These are phyloP conservation scores for Paracentrotus lividus DNA, from an alignment of 53 echinoderm and acorn worm genomes.

Conservation along the genomic window DNA sequence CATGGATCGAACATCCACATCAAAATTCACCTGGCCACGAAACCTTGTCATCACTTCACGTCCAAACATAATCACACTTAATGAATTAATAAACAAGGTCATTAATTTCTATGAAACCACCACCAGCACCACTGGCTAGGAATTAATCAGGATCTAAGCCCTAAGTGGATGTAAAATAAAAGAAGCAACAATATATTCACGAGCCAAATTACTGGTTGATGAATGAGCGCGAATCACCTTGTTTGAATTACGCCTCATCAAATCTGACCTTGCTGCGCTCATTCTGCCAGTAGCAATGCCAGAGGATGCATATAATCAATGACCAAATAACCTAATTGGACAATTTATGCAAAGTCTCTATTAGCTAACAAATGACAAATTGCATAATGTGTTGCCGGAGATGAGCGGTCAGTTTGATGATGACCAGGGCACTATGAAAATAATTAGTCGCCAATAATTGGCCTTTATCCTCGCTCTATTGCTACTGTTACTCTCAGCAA, in stretches of 20 bases:
- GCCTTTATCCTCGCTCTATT: neutral
- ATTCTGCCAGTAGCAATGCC: neutral
- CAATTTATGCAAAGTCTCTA: constrained; percentile 24
- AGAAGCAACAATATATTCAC: neutral
- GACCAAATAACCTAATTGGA: constrained; percentile 51
- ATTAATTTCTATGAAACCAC: constrained; percentile 3
- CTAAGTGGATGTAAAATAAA: neutral
- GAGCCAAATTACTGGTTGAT: constrained; percentile 27
- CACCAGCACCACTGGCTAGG: neutral
- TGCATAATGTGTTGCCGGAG: neutral
- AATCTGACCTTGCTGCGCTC: constrained; percentile 18
- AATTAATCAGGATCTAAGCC: constrained; percentile 21
- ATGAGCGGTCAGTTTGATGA: neutral
- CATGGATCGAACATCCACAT: neutral
- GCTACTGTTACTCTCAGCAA: neutral
- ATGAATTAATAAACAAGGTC: constrained; percentile 24
- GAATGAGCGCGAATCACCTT: neutral
- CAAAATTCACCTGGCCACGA: neutral
- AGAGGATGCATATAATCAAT: constrained; percentile 19
- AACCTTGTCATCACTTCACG: constrained; percentile 10
- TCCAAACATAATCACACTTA: constrained; percentile 11
- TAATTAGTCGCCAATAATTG: neutral
- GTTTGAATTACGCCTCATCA: constrained; percentile 12
- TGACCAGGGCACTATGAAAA: neutral
- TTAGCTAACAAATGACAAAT: constrained; percentile 29